Conservation (phyloP, 1,140 invertebrate genomes). For the Arion vulgaris region DNA sequence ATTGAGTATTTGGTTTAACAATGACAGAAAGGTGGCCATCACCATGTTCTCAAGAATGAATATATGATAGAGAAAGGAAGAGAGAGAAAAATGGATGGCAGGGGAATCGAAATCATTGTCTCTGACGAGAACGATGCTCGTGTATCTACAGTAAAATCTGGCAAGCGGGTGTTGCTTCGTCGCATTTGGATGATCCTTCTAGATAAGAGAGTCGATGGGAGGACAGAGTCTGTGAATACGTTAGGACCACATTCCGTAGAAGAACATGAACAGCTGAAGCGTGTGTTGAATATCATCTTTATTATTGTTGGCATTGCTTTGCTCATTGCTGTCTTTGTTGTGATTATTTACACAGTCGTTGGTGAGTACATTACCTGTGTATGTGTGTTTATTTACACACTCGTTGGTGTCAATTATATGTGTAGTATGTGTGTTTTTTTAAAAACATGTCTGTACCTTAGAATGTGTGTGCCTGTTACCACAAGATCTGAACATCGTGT, state of each 20-base stretch:
- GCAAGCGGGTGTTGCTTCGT: conserved; percentile 42
- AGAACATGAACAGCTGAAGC: conserved; percentile 50
- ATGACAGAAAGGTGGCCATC: too few species aligned
- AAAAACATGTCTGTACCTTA: too few species aligned
- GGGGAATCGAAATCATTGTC: conserved; percentile 52
- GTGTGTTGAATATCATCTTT: conserved; percentile 51
- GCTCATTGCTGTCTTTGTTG: conserved; percentile 52
- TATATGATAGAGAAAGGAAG: too few species aligned
- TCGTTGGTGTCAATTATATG: too few species aligned
- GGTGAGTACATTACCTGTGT: conserved; percentile 43
- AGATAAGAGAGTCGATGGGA: conserved; percentile 50
- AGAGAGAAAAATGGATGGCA: conserved; percentile 44
- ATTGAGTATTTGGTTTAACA: too few species aligned
- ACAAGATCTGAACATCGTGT: too few species aligned
- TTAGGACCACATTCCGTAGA: conserved; percentile 45
- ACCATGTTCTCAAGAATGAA: too few species aligned
- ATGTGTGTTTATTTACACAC: too few species aligned
- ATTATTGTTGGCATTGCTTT: conserved; percentile 49
- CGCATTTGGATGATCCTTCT: conserved; percentile 44
- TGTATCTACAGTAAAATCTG: conserved; percentile 22
- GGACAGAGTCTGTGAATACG: conserved; percentile 42
- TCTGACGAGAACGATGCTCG: conserved; percentile 43
- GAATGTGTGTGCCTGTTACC: too few species aligned
- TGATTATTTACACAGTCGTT: conserved; percentile 50
- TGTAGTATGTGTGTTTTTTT: too few species aligned